Percentiles rank a stretch among this genome's conserved stretches.
These are phyloP conservation scores for Dreissena rostriformis DNA, from an alignment of 1,140 invertebrate species.

Conservation along the genomic window DNA sequence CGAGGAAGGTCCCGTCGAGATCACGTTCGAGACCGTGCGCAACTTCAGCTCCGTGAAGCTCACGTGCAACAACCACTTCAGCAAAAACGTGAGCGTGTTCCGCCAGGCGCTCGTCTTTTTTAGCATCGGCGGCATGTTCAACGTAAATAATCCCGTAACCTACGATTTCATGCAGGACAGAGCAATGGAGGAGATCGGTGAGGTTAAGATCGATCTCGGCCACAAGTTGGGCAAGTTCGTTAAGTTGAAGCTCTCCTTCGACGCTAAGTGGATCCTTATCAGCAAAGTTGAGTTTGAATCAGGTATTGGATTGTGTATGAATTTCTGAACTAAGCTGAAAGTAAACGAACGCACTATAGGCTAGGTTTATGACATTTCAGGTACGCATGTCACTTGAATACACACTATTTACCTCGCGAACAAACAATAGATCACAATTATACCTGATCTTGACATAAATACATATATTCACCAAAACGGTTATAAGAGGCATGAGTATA, in stretches of 20 bases:
- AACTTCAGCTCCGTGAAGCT: constrained; percentile 93
- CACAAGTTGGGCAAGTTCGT: constrained; percentile 92
- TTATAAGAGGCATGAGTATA: no score
- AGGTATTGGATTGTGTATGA: constrained; percentile 66
- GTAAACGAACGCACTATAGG: no score
- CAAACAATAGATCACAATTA: no score
- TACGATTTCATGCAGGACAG: constrained; percentile 89
- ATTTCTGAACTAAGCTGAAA: no score
- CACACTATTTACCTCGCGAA: no score
- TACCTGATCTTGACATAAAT: no score
- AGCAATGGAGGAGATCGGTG: constrained; percentile 91
- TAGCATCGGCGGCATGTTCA: constrained; percentile 89
- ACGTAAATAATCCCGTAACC: constrained; percentile 87
- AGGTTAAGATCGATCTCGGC: constrained; percentile 92
- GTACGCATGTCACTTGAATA: no score
- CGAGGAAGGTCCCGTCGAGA: constrained; percentile 68
- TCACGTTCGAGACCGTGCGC: constrained; percentile 89
- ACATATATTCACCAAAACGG: no score
- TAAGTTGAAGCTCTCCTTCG: constrained; percentile 90
- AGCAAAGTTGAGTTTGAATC: constrained; percentile 88
- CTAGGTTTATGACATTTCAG: no score
- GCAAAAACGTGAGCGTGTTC: constrained; percentile 86
- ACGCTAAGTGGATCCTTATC: constrained; percentile 93
- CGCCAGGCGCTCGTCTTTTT: constrained; percentile 87
- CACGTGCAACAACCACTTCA: constrained; percentile 89